phyloP scores from a whole-genome alignment of 2,113 vertebrate species.

The Nematolebias whitei region DNA sequence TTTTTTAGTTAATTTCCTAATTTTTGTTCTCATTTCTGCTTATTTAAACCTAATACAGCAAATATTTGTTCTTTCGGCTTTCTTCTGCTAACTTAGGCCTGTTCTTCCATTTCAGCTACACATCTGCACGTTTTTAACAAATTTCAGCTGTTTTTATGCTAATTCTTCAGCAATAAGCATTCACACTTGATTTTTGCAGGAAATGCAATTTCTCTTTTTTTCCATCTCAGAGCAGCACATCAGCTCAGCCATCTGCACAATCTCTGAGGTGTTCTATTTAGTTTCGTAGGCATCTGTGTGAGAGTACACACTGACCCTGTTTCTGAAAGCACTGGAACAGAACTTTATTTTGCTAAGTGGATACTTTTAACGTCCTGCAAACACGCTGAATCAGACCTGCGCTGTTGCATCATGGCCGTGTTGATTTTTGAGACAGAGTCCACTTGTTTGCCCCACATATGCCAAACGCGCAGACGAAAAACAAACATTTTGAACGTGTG shows the following conservation, averaged over 20 bases:
- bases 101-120: too few species aligned
- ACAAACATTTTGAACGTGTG: constrained; percentile 36
- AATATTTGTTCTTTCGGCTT: too few species aligned
- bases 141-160: too few species aligned
- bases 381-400: constrained; percentile 44
- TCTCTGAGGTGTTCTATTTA: constrained; percentile 34
- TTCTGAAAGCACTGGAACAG: constrained; percentile 28
- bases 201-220: too few species aligned
- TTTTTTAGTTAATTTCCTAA: too few species aligned
- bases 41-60: too few species aligned
- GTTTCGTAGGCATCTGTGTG: constrained; percentile 37
- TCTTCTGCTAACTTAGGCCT: too few species aligned
- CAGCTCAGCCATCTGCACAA: constrained; percentile 67
- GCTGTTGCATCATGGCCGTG: constrained; percentile 49
- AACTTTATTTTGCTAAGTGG: constrained; percentile 34
- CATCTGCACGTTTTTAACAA: too few species aligned
- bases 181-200: too few species aligned
- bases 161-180: too few species aligned
- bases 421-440: constrained; percentile 56
- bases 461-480: constrained; percentile 32
- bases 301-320: constrained; percentile 35
- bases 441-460: constrained; percentile 48
- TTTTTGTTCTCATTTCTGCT: too few species aligned
- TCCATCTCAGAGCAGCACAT: constrained; percentile 23
- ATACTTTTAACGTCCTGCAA: constrained; percentile 22